Evolutionary conservation across 2,113 vertebrate species (phyloP), one percentile per base, ranked within the genome.

Genomic region (Callorhinus ursinus): DNA sequence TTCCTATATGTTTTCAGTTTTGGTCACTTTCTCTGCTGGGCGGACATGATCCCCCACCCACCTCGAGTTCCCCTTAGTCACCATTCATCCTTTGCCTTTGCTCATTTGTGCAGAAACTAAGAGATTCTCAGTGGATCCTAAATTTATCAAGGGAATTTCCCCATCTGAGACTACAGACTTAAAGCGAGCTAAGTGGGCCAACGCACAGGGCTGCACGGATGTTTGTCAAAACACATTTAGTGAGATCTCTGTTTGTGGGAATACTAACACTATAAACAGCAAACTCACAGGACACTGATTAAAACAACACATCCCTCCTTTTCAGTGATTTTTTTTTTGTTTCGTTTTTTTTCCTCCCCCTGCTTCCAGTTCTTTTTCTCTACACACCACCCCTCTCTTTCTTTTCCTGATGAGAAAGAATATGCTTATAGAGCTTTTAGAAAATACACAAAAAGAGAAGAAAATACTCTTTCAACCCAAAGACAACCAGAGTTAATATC

Each of bases 341-440:
- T 72, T 2, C 72, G 5, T 31, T 63, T 49, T 84, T 7, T 24
- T 6, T 31, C 51, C 24, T 46, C 5, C 26, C 1, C 6, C 53
- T 69, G 3, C 36, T 86, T 77, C 18, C 63, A 24, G 18, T 69
- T 14, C 4, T 13, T 14, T 24, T n/a, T 24, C 51, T n/a, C 24
- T 28, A 10, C 2, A 0, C 13, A 24, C 9, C 3, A 16, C 2
- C 1, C 0, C 1, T 33, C 13, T 63, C 46, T 14, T 14, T 42
- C 16, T 19, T 42, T n/a, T 26, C 4, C 21, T 22, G 4, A 69
- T 93, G 69, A 92, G 53, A 53, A 97, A 79, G 46, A 65, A 79
- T 36, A 65, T 6, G 21, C 33, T 77, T 49, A 49, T 26, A 71
- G 65, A 94, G 42, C 22, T 76, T 90, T 87, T 16, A 31, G 63